Percentiles rank a stretch among this genome's conserved stretches.
Evolutionary conservation across 2,888 invertebrate genomes (phyloP).

Genomic region (Tetragonisca angustula): DNA sequence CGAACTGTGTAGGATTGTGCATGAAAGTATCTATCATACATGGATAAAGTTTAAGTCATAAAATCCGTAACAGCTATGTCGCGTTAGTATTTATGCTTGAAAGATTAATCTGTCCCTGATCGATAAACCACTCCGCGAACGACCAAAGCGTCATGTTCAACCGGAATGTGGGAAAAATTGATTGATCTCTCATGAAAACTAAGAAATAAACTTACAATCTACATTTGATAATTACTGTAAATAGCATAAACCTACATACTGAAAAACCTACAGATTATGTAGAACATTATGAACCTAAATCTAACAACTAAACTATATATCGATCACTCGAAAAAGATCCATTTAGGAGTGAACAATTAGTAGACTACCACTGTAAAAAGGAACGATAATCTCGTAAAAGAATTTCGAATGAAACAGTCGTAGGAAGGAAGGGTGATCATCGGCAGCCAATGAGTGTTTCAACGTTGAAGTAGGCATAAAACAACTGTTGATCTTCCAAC

Average conservation of each 20-base stretch:
- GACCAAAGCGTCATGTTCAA: constrained; percentile 66
- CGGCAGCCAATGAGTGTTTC: constrained; percentile 63
- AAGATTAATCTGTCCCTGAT: constrained; percentile 68
- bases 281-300: constrained; percentile 76
- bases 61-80: constrained; percentile 59
- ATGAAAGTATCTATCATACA: constrained; percentile 64
- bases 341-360: constrained; percentile 68
- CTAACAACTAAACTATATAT: constrained; percentile 76
- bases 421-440: constrained; percentile 62
- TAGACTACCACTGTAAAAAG: constrained; percentile 70
- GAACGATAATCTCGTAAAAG: constrained; percentile 69
- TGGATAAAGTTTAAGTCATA: constrained; percentile 58
- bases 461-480: constrained; percentile 70
- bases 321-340: constrained; percentile 70
- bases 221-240: constrained; percentile 74
- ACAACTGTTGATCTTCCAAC: constrained; percentile 72
- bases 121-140: constrained; percentile 65
- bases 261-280: constrained; percentile 76
- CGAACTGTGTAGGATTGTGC: constrained; percentile 66
- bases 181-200: constrained; percentile 71
- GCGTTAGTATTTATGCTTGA: constrained; percentile 57
- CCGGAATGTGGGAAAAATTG: constrained; percentile 64
- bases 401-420: constrained; percentile 64
- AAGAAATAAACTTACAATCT: constrained; percentile 75
- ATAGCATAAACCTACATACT: constrained; percentile 75